Percentiles rank a stretch among this genome's conserved stretches.
These are phyloP conservation scores for Tychaedon coryphoeus DNA, from an alignment of 2,113 vertebrate species.

Conservation along the genomic window DNA sequence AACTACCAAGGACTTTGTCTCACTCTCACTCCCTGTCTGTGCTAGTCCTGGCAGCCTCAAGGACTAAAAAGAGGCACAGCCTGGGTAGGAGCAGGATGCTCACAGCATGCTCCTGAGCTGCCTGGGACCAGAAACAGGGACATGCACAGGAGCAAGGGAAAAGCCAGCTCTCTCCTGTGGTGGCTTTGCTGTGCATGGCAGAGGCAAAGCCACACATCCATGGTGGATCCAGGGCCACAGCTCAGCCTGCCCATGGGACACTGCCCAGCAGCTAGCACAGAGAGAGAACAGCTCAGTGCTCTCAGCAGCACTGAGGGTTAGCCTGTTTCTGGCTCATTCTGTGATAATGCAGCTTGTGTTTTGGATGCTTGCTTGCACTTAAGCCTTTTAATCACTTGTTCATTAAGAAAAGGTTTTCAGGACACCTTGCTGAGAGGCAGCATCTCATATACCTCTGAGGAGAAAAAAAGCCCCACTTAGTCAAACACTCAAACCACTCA, in stretches of 20 bases:
- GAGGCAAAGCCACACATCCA: background rate
- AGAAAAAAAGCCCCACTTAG: slow-evolving; percentile 46
- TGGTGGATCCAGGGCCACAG: background rate
- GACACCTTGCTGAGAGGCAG: slow-evolving; percentile 63
- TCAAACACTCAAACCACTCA: slow-evolving; percentile 57
- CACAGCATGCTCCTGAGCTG: background rate
- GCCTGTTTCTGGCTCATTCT: slow-evolving; percentile 36
- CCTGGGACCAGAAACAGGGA: background rate
- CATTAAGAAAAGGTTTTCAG: slow-evolving; percentile 65
- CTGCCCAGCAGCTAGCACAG: background rate
- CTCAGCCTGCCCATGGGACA: background rate
- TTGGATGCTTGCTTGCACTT: slow-evolving; percentile 53
- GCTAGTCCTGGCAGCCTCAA: background rate
- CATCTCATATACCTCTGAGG: slow-evolving; percentile 32
- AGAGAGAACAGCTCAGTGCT: background rate
- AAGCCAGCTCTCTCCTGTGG: background rate
- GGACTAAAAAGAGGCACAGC: background rate
- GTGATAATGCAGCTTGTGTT: slow-evolving; percentile 54
- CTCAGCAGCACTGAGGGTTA: background rate
- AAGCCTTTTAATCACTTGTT: slow-evolving; percentile 65
- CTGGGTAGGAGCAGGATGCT: background rate
- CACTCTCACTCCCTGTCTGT: background rate
- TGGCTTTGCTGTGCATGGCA: background rate
- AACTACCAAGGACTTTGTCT: background rate
- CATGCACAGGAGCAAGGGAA: background rate